Base-by-base conservation (phyloP, 2,797 vertebrate genomes). In the Chaetodon trifasciatus region DNA sequence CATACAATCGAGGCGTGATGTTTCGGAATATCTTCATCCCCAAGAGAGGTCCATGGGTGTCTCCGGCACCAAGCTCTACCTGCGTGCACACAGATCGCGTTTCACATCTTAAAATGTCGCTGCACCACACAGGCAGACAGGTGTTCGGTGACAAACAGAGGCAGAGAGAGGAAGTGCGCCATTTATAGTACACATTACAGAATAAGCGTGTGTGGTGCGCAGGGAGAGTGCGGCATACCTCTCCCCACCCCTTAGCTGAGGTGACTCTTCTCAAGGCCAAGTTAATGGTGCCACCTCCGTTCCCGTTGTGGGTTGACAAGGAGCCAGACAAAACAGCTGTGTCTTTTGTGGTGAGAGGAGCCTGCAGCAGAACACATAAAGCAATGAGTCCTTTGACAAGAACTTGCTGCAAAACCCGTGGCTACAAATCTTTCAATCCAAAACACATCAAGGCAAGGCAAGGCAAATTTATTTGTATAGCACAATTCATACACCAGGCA, bases 221-320 rank as follows among this genome's bases (percentile, higher is more conserved):
- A 13, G 11, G 39, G 32, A 49, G 50, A 70, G 39, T 17, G 70
- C 64, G 40, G 58, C 84, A 12, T 89, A 99, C 98, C 97, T 99
- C 98, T 84, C 98, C 98, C 98, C 98, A 99, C 8, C 98, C 98
- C 76, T 97, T 98, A 1, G 97, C 95, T 0, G 98, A 99, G 2
- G 97, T 99, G 83, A 99, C 97, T 86, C 97, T 94, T 79, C 98
- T 94, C 70, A 99, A 92, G 2, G 97, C 96, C 80, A 99, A 75
- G 92, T 97, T 99, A 84, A 99, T 95, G 15, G 96, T 97, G 39
- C 98, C 98, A 0, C 98, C 97, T 84, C 98, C 98, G 0, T 98
- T 99, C 78, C 98, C 98, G 3, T 99, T 99, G 93, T 99, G 98
- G n/a, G 98, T 99, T 3, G 98, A 99, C 83, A 99, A 96, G 86